These are phyloP conservation scores for Lycocorax pyrrhopterus DNA, from an alignment of 2,113 vertebrate genomes.

Conservation along the genomic window DNA sequence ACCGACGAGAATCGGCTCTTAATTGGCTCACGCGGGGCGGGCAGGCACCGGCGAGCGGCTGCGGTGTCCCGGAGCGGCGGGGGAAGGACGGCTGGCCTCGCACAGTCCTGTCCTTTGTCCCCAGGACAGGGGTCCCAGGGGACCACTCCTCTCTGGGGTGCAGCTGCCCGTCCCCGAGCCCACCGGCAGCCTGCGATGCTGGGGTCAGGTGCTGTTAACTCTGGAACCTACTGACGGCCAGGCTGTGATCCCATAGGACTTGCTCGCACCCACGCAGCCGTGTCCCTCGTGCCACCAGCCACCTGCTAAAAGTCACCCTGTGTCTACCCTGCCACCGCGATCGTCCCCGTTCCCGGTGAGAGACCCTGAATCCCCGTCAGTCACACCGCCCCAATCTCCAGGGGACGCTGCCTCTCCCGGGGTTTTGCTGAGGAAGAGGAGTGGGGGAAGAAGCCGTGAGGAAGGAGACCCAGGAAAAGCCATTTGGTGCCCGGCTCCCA, in stretches of 20 bases:
- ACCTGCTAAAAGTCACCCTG: neutral
- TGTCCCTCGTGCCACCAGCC: neutral
- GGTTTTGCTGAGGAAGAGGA: neutral
- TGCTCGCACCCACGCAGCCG: neutral
- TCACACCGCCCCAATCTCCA: rapidly evolving
- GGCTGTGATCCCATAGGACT: rapidly evolving
- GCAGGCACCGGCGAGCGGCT: neutral
- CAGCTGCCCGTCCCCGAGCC: rapidly evolving
- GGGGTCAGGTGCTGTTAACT: neutral
- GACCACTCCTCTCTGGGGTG: neutral
- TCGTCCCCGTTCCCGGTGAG: rapidly evolving
- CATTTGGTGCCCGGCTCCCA: neutral
- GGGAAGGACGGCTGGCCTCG: neutral
- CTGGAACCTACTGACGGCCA: neutral
- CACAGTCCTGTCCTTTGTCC: neutral
- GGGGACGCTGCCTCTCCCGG: neutral
- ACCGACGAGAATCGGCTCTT: neutral
- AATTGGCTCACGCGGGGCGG: neutral
- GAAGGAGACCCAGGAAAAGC: neutral
- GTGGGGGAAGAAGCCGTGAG: neutral
- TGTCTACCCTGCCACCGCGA: neutral
- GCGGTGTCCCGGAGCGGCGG: neutral
- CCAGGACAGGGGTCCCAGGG: neutral
- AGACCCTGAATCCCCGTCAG: rapidly evolving
- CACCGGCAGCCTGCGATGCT: rapidly evolving